Conservation (phyloP, 2,888 invertebrate species). For the Heliconius sara region DNA sequence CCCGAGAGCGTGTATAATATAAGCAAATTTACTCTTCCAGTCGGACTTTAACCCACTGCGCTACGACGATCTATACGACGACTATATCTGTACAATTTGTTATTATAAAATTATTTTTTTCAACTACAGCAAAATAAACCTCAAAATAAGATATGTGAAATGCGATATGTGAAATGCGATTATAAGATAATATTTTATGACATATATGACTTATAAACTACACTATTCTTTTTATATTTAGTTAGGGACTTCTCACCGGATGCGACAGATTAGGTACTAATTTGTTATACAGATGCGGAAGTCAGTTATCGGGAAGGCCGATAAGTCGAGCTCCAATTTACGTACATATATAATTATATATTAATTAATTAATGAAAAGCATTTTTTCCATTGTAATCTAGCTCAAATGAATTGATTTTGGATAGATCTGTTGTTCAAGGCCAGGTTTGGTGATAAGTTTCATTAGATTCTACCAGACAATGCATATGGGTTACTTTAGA, state of each 20-base stretch:
- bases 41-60: no score
- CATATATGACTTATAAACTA: not conserved
- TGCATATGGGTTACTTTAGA: no score
- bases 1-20: no score
- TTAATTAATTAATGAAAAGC: not conserved
- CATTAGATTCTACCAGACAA: no score
- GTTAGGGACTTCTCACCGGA: not conserved
- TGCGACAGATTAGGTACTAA: not conserved
- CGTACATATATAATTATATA: not conserved
- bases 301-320: not conserved
- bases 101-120: not conserved
- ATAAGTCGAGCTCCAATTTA: not conserved
- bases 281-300: constrained; percentile 9
- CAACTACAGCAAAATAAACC: not conserved
- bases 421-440: no score
- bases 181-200: constrained; percentile 10
- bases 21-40: no score
- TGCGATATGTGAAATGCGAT: not conserved
- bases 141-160: not conserved
- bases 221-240: not conserved
- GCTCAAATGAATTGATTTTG: not conserved
- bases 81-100: no score
- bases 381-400: not conserved
- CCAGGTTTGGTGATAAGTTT: no score
- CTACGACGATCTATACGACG: no score